Evolutionary conservation across 2,797 vertebrate species (phyloP), one percentile per base, ranked within the genome.

Genomic region (Tragopan temminckii): DNA sequence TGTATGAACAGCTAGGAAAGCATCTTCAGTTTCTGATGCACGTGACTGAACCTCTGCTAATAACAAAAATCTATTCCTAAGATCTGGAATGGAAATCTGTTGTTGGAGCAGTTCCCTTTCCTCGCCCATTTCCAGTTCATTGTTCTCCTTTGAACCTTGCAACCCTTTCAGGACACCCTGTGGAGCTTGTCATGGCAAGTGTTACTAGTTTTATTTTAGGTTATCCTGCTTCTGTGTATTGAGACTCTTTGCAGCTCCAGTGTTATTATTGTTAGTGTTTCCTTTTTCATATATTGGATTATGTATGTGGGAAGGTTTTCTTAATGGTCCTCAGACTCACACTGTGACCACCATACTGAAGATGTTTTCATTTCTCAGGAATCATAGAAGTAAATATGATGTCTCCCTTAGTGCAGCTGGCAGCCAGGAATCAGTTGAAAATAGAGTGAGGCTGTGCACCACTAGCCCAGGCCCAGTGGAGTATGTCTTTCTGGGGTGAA

Each of bases 131-230:
- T 84, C 13, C 0, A n/a, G 35, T 62, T 62, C 21, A n/a, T 48
- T n/a, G 23, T 76, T 76, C 45, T 40, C 57, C 33, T 45, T 27
- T 40, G 59, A 40, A 40, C 38, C 59, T 62, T 62, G 38, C 18
- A 62, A 27, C 18, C 18, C 36, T 62, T 40, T 70, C 4, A 3
- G 15, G 27, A 20, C 50, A 59, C 5, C 77, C 16, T 5, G 6
- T 3, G 2, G 10, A 8, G 16, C 24, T 85, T 0, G 0, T 59
- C 29, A 4, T 46, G 38, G 20, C 0, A 0, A 1, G 2, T 21
- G 12, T 79, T 74, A 19, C 8, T 80, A 33, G 10, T 43, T 91
- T 76, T 0, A 0, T 23, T 66, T 84, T 20, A 25, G n/a, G 11
- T 10, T 82, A 70, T 89, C 40, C 21, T 82, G 15, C 16, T 68